Conservation (phyloP, 2,888 invertebrate species). For the Amphiduros pacificus region DNA sequence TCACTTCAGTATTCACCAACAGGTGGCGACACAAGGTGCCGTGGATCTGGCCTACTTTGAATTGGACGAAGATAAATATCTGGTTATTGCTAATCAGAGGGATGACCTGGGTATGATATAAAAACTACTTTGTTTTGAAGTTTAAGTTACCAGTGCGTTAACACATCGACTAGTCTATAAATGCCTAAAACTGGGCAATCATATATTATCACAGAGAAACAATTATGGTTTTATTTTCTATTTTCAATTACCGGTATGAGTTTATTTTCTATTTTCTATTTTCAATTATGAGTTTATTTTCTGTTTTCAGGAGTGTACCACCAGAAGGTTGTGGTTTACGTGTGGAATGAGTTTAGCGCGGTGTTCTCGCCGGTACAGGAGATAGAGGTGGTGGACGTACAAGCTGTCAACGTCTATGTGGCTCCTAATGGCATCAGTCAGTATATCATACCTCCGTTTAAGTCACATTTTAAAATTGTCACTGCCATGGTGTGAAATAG, state of each 20-base stretch:
- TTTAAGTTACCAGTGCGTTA: no score
- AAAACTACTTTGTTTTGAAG: no score
- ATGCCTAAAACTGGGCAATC: no score
- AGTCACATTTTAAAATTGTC: no score
- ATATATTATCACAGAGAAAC: no score
- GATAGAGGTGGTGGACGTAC: constrained; percentile 38
- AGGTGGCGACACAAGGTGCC: constrained; percentile 45
- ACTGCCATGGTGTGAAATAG: no score
- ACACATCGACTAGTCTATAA: no score
- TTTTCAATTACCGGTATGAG: no score
- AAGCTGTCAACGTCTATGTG: constrained; percentile 25
- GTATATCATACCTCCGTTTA: neutral
- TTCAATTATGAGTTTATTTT: no score
- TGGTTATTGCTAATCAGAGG: constrained; percentile 48
- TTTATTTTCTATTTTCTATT: no score
- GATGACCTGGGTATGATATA: no score
- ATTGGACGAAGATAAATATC: constrained; percentile 34
- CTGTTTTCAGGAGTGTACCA: constrained; percentile 30
- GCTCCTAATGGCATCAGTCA: constrained; percentile 6
- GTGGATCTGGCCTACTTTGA: constrained; percentile 36
- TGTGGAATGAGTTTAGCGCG: constrained; percentile 41
- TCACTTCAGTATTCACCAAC: constrained; percentile 47
- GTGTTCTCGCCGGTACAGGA: constrained; percentile 42
- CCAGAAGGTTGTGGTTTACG: constrained; percentile 43
- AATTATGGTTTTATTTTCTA: no score